Conservation (phyloP, 2,888 invertebrate species). For the Lasiommata megera region DNA sequence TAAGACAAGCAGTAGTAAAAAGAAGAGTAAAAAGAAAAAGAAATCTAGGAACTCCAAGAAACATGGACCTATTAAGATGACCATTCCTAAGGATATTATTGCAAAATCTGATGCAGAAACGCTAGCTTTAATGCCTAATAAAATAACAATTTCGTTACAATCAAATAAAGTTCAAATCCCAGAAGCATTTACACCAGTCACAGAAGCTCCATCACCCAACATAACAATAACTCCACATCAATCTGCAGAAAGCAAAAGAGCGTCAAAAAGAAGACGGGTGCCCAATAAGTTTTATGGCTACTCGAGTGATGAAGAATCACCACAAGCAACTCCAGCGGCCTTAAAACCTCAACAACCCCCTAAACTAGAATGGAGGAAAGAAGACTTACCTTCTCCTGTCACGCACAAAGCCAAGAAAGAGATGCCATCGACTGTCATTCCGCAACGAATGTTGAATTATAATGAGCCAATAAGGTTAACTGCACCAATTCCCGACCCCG, state of each 20-base stretch:
- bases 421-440: slow-evolving; percentile 63
- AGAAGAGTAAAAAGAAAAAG: slow-evolving; percentile 86
- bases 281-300: slow-evolving; percentile 94
- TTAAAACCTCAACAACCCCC: slow-evolving; percentile 82
- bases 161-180: slow-evolving; percentile 76
- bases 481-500: slow-evolving; percentile 70
- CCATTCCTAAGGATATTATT: slow-evolving; percentile 81
- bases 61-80: slow-evolving; percentile 80
- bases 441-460: slow-evolving; percentile 64
- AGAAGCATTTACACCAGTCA: slow-evolving; percentile 47
- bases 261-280: slow-evolving; percentile 89
- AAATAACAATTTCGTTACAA: slow-evolving; percentile 75
- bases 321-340: slow-evolving; percentile 77
- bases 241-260: slow-evolving; percentile 83
- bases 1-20: slow-evolving; percentile 78
- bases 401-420: slow-evolving; percentile 73
- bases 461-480: slow-evolving; percentile 76
- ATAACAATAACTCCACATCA: slow-evolving; percentile 45
- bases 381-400: slow-evolving; percentile 83
- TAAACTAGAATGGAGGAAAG: slow-evolving; percentile 87
- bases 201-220: slow-evolving; percentile 26
- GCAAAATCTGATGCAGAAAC: slow-evolving; percentile 52
- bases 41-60: slow-evolving; percentile 71
- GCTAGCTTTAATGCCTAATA: slow-evolving; percentile 57
- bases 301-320: slow-evolving; percentile 90